A percentile compares a stretch with the other conserved stretches of the same genome.
Conservation (phyloP, 2,113 vertebrate genomes). For the Mus pahari region DNA sequence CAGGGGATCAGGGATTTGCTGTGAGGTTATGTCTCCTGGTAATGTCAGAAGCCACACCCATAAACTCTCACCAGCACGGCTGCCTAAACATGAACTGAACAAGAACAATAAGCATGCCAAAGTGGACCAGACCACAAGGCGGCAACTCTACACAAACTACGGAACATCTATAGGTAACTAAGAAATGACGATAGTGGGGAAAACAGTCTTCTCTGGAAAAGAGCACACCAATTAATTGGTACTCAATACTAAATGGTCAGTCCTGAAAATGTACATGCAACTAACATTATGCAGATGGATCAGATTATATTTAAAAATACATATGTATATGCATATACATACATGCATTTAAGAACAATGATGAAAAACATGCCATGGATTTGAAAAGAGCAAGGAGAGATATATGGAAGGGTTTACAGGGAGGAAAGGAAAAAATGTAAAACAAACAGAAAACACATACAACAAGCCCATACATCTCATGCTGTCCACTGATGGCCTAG, state of each 20-base stretch:
- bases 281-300: neutral
- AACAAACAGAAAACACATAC: neutral
- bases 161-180: neutral
- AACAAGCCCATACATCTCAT: neutral
- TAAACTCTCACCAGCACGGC: neutral
- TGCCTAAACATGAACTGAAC: neutral
- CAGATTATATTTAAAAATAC: neutral
- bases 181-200: neutral
- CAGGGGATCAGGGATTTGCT: neutral
- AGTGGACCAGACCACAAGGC: neutral
- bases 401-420: neutral
- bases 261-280: neutral
- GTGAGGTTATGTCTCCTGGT: neutral
- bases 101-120: neutral
- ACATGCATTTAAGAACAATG: neutral
- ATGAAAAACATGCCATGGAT: neutral
- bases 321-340: neutral
- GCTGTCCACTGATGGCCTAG: neutral
- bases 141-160: neutral
- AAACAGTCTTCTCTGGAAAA: neutral
- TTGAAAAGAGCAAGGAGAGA: neutral
- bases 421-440: neutral
- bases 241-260: neutral
- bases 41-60: neutral
- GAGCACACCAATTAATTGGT: neutral